These are phyloP conservation scores for Osmerus mordax DNA, from an alignment of 2,113 vertebrate species.

Conservation along the genomic window DNA sequence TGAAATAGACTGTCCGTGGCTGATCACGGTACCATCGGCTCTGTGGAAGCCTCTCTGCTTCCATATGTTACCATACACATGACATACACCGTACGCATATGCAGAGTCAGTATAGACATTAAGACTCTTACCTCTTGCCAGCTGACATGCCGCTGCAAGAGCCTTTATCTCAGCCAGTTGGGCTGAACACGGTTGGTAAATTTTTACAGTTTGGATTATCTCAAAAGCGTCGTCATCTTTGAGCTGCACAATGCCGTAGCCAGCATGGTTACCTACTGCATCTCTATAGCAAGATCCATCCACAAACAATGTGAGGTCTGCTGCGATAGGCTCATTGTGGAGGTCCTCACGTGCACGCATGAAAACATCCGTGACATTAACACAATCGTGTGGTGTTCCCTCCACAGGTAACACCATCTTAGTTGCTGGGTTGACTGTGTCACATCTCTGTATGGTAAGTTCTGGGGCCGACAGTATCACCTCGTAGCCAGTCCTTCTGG, in stretches of 20 bases:
- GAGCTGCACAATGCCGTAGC: background rate
- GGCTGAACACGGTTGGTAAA: conserved; percentile 2
- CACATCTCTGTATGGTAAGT: no score
- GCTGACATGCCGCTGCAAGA: background rate
- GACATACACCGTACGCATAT: conserved; percentile 9
- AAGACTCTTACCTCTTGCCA: background rate
- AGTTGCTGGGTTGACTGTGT: background rate
- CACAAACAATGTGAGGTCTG: no score
- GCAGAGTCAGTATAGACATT: conserved; percentile 11
- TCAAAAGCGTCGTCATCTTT: background rate
- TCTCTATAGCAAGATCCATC: conserved; percentile 1
- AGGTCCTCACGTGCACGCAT: no score
- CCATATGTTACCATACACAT: background rate
- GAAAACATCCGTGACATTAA: no score
- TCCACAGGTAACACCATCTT: background rate
- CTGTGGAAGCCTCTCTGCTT: conserved; percentile 1
- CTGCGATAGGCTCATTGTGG: no score
- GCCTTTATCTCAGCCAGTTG: background rate
- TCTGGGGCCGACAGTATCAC: no score
- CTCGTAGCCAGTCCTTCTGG: no score
- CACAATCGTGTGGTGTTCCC: no score
- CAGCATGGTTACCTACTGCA: background rate
- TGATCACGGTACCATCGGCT: background rate
- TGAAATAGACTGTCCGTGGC: no score
- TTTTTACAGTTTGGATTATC: background rate